Evolutionary conservation across 2,113 vertebrate species (phyloP).

Genomic region (Peromyscus leucopus): DNA sequence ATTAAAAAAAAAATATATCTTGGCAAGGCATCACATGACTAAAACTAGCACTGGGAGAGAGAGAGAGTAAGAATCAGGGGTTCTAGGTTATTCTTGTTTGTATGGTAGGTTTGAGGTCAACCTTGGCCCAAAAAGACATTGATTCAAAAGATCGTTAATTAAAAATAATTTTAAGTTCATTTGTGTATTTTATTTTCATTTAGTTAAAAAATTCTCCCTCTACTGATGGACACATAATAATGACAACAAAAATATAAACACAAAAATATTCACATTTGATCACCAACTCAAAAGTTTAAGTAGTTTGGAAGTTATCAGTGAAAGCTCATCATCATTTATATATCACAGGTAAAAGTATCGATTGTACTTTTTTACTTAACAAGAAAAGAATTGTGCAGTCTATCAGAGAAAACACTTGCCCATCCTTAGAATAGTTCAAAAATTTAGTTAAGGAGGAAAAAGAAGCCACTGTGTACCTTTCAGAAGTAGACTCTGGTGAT

Average conservation of each 20-base stretch:
- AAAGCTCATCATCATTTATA: no score
- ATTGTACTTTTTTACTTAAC: no score
- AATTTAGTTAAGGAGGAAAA: background rate
- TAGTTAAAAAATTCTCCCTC: background rate
- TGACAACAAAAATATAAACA: no score
- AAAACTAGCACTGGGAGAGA: background rate
- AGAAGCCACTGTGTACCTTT: background rate
- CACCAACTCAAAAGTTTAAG: background rate
- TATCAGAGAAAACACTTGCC: no score
- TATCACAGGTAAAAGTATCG: no score
- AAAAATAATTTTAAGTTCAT: conserved; percentile 18
- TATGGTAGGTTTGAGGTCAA: background rate
- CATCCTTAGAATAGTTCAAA: background rate
- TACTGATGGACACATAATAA: background rate
- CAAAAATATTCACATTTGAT: no score
- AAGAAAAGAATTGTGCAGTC: no score
- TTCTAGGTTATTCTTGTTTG: background rate
- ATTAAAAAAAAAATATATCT: background rate
- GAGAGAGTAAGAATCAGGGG: background rate
- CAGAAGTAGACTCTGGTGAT: background rate
- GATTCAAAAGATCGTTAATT: no score
- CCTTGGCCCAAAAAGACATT: no score
- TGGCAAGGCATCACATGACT: background rate
- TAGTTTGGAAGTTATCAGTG: no score
- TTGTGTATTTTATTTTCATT: conserved; percentile 33